Evolutionary conservation across 2,113 vertebrate species (phyloP).

Genomic region (Otus sunia): DNA sequence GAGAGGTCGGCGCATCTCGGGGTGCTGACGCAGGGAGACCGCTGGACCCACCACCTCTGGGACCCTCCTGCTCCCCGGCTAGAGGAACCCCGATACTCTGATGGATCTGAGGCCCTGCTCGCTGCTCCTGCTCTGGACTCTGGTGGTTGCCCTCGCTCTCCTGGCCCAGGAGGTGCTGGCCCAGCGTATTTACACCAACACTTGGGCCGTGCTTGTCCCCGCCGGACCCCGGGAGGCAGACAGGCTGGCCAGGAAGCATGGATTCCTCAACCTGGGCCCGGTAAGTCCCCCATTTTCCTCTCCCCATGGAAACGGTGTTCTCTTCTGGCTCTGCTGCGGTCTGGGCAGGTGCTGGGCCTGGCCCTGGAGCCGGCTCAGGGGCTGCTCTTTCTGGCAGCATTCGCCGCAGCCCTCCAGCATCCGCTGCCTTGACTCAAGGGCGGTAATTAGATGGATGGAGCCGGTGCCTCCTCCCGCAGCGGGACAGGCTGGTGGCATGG

Average conservation of each 20-base stretch:
- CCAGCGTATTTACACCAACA: constrained; percentile 87
- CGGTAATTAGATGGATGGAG: not conserved
- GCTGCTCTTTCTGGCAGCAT: not conserved
- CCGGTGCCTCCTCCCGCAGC: not conserved
- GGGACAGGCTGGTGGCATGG: not conserved
- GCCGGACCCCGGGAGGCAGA: constrained; percentile 84
- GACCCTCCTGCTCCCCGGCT: constrained; percentile 4
- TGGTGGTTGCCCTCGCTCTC: constrained; percentile 75
- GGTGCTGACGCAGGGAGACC: not conserved
- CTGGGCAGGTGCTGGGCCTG: not conserved
- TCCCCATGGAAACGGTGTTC: accelerated
- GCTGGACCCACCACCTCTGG: not conserved
- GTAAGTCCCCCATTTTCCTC: constrained; percentile 68
- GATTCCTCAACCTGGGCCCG: constrained; percentile 88
- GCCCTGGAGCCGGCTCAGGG: accelerated
- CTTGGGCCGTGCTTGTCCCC: constrained; percentile 88
- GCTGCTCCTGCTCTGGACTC: constrained; percentile 77
- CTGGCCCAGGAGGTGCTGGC: constrained; percentile 67
- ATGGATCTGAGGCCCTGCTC: constrained; percentile 78
- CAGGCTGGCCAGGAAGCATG: constrained; percentile 85
- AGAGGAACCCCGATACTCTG: constrained; percentile 26
- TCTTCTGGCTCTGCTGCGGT: accelerated
- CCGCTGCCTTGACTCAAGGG: not conserved
- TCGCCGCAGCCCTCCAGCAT: not conserved
- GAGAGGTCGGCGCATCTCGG: not conserved